Evolutionary conservation across 2,888 invertebrate species (phyloP).

Genomic region (Vanessa cardui): DNA sequence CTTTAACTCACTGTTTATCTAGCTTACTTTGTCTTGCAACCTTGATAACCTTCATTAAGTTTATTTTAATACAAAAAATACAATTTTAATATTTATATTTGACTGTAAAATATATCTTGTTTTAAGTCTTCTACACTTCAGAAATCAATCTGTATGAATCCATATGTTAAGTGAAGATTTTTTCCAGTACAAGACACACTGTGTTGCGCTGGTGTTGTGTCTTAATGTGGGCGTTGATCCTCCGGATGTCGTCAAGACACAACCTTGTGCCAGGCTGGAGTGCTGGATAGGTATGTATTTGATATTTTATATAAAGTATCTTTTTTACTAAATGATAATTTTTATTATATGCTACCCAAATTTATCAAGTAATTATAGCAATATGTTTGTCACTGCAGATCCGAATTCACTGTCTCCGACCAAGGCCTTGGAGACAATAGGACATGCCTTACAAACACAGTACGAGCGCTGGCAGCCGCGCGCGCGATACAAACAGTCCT

Average conservation of each 20-base stretch:
- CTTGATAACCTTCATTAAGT: too few species aligned
- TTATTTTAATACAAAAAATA: too few species aligned
- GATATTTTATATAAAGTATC: not conserved
- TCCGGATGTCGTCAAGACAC: slow-evolving; percentile 98
- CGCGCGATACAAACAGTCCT: slow-evolving; percentile 97
- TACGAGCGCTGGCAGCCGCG: slow-evolving; percentile 99
- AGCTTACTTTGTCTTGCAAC: too few species aligned
- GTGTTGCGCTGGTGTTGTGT: slow-evolving; percentile 98
- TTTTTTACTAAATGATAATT: too few species aligned
- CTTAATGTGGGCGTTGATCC: slow-evolving; percentile 99
- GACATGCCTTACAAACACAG: slow-evolving; percentile 94
- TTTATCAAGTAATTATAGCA: too few species aligned
- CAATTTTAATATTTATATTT: too few species aligned
- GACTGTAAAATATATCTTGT: not conserved
- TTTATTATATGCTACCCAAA: too few species aligned
- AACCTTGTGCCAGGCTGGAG: slow-evolving; percentile 96
- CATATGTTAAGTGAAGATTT: slow-evolving; percentile 7
- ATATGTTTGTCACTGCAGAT: slow-evolving; percentile 75
- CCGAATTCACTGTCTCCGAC: slow-evolving; percentile 93
- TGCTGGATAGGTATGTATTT: slow-evolving; percentile 94
- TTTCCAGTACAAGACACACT: slow-evolving; percentile 98
- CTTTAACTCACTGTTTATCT: too few species aligned
- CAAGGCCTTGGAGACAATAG: slow-evolving; percentile 96
- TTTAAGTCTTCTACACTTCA: too few species aligned
- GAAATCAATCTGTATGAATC: too few species aligned